Evolutionary conservation across 2,113 vertebrate species (phyloP), one percentile per base, ranked within the genome.

Genomic region (Microcebus tavaratra): DNA sequence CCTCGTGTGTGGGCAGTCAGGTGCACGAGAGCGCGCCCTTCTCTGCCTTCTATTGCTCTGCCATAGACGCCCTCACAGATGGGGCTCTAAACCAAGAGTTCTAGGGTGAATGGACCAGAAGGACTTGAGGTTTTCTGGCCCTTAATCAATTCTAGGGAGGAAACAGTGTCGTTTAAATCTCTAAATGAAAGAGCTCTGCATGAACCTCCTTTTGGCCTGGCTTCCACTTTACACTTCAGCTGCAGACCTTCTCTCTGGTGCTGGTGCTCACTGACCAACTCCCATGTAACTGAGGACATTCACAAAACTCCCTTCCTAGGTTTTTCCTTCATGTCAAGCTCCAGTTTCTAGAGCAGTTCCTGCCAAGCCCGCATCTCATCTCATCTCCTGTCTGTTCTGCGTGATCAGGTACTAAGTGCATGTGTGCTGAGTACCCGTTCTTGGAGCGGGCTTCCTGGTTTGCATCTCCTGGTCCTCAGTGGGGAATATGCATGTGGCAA

Each of bases 1-100:
- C 65, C 89, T 68, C 79, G 55, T 92, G 87, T 39, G 87, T 39
- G 95, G 86, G 96, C 87, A 94, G 90, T 73, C 92, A 42, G 76
- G 87, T 95, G 78, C 50, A 39, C 27, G 67, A 70, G 75, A 67
- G 50, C 34, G 27, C 2, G 8, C 3, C 67, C 84, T 55, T 68
- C 48, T 57, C 63, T 57, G 29, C 76, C 59, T 73, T 29, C 68
- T 39, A 59, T 23, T 27, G 53, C 14, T 72, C 70, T 72, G 83
- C 48, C 45, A 11, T 45, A 79, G 45, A 20, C 31, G 36, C 31
- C 5, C 67, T 48, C 92, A 45, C 57, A 83, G 17, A 21, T 55
- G 59, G 78, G 86, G 18, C 20, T 50, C 70, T n/a, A 4, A 79
- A 39, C 23, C 15, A 25, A 65, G n/a, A 83, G 55, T 13, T 21